Base-by-base conservation (phyloP, 2,888 invertebrate species). In the Tenthredo amoena region DNA sequence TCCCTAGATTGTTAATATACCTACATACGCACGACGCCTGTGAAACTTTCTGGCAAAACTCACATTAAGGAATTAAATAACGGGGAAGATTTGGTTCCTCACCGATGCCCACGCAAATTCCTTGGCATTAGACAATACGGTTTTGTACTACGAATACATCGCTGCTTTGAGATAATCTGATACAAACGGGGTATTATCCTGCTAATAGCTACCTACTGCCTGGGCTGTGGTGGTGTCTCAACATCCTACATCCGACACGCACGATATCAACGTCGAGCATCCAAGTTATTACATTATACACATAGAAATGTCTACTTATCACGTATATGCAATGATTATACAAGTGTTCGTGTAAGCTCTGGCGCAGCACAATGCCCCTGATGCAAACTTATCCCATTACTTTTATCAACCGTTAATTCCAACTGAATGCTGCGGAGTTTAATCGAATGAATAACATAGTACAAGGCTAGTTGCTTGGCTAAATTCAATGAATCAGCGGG, bases 301-400 rank as follows among this genome's bases (percentile, higher is more conserved):
- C n/a, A 74, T 74, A 62, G 21, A 62, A 26, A 62, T 21, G 26
- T 21, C 9, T 62, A 62, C 26, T 12, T 26, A 62, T 62, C 62
- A 62, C 62, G 26, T 43, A 40, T n/a, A 21, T 43, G 40, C 26
- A 72, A 72, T 72, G 34, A 72, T 43, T 43, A n/a, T 50, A 77
- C 15, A 58, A 81, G 58, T 26, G 10, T 21, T 58, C 7, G n/a
- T 40, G 37, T 58, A 40, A 40, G 62, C 62, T 81, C 40, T 15
- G n/a, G 34, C 79, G 55, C 79, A 37, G 81, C 62, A 81, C 62
- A 81, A 62, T 55, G 34, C 81, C 31, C 31, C 50, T 18, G 77
- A 31, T 68, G 77, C 26, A 62, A 81, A 81, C 81, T 81, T 81
- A 81, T 62, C 62, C 81, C 81, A 81, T 81, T 81, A 81, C 81